Base-by-base conservation (phyloP, 2,797 vertebrate species). In the Gymnoscopelus braueri region DNA sequence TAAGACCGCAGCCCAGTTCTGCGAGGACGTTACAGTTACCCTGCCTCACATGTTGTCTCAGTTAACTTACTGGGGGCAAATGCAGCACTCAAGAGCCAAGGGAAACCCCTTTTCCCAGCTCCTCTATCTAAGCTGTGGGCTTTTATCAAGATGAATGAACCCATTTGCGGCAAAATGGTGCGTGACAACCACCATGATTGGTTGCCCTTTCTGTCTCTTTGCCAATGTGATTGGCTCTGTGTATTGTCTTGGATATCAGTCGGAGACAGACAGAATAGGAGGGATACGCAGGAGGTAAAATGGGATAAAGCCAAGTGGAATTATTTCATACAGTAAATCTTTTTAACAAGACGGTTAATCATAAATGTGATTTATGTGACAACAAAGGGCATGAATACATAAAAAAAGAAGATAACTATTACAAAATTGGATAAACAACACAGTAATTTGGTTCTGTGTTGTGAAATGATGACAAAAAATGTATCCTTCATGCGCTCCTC, bases 1-100 rank as follows among this genome's bases (percentile, higher is more conserved):
- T 90, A 84, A 88, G 88, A 91, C 79, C 86, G 78, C 5, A 78
- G 80, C 84, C 88, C 84, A 88, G 91, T 82, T 85, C 83, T 80
- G 60, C 13, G 57, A 63, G 67, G 58, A 32, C 15, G 29, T 47
- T 51, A 55, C 53, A 32, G 57, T 73, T 62, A 35, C 71, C 72
- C 80, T 80, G 75, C 83, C 80, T 85, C 74, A 71, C 87, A 78
- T 63, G 54, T 71, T 59, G 77, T 84, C 84, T 81, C 77, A 49
- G 62, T 52, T 66, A 55, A 80, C 65, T 72, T 77, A 64, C 57
- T 64, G 23, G 72, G 67, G 75, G 65, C 79, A 84, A 76, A 81
- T 84, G 75, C 65, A 73, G 61, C 66, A 29, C 54, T 70, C 4
- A 65, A 79, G 67, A 71, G 50, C 78, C 76, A 65, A 65, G 65